Evolutionary conservation across 2,113 vertebrate genomes (phyloP).

Genomic region (Craseonycteris thonglongyai): DNA sequence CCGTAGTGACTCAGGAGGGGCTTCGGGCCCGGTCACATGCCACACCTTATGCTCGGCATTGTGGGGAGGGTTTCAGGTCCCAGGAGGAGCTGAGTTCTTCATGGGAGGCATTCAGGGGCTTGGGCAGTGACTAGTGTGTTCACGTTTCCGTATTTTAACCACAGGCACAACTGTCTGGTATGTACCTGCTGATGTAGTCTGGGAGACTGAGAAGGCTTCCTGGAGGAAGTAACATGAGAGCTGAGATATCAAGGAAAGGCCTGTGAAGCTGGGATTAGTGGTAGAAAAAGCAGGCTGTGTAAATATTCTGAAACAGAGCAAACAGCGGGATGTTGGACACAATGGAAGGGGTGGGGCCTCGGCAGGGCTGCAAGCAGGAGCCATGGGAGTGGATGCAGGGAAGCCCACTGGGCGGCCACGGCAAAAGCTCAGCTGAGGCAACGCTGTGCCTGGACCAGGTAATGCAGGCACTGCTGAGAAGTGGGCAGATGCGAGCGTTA

Average conservation of each 20-base stretch:
- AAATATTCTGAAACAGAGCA: not conserved
- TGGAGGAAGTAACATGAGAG: not conserved
- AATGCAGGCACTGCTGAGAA: not conserved
- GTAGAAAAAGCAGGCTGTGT: not conserved
- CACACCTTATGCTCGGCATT: not conserved
- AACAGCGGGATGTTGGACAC: not conserved
- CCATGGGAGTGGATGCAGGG: not conserved
- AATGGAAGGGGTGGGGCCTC: not conserved
- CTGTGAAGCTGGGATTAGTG: not conserved
- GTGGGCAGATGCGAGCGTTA: not conserved
- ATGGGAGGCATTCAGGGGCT: not conserved
- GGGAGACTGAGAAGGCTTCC: not conserved
- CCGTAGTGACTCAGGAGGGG: rapidly evolving
- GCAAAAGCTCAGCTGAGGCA: not conserved
- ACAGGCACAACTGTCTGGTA: not conserved
- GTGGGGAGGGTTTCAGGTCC: not conserved
- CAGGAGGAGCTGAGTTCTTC: not conserved
- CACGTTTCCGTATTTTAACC: not conserved
- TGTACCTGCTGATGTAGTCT: not conserved
- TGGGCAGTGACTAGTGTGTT: not conserved
- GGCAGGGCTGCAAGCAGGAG: not conserved
- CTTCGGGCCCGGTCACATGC: not conserved
- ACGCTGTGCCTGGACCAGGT: not conserved
- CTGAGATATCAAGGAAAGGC: not conserved
- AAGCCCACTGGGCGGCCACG: not conserved